Evolutionary conservation across 2,888 invertebrate genomes (phyloP).

Genomic region (Toxonevra muliebris): DNA sequence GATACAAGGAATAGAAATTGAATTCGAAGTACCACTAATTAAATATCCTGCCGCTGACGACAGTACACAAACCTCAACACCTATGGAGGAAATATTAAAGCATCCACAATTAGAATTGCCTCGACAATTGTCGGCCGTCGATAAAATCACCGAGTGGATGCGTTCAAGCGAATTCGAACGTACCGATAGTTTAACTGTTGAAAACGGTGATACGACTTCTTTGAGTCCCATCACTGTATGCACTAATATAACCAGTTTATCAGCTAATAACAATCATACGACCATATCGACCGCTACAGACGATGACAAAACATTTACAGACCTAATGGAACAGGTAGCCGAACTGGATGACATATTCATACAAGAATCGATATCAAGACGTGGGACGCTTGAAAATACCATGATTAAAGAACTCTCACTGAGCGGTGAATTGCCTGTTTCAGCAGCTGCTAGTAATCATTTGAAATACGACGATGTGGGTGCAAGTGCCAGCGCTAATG

Average conservation of each 20-base stretch:
- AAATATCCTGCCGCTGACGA: conserved; percentile 53
- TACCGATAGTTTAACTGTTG: conserved; percentile 57
- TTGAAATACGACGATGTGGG: neutral
- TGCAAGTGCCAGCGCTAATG: conserved; percentile 47
- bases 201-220: conserved; percentile 51
- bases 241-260: conserved; percentile 49
- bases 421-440: conserved; percentile 37
- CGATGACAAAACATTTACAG: conserved; percentile 72
- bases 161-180: conserved; percentile 62
- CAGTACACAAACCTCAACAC: conserved; percentile 56
- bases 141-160: conserved; percentile 64
- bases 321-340: conserved; percentile 76
- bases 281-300: conserved; percentile 54
- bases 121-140: conserved; percentile 52
- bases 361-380: conserved; percentile 73
- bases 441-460: conserved; percentile 38
- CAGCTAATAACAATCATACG: conserved; percentile 46
- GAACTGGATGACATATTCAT: conserved; percentile 82
- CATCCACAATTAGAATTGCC: conserved; percentile 47
- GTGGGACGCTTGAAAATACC: conserved; percentile 65
- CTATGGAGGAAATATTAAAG: conserved; percentile 54
- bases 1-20: conserved; percentile 49
- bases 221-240: conserved; percentile 46
- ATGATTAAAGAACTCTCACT: conserved; percentile 52
- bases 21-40: conserved; percentile 53